Base-by-base conservation (phyloP, 1,140 invertebrate species). In the Tigriopus japonicus region DNA sequence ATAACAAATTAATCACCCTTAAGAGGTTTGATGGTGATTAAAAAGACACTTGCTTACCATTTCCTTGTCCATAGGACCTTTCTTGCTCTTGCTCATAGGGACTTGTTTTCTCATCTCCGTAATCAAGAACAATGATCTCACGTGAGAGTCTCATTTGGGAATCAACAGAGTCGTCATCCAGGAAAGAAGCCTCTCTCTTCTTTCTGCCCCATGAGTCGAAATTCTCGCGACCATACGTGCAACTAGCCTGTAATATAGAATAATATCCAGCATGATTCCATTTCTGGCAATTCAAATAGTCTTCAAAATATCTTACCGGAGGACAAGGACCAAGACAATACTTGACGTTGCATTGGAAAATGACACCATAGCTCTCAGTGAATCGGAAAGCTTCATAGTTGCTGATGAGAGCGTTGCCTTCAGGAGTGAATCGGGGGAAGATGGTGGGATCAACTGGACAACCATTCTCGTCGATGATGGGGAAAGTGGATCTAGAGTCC, bases 281-380 rank as follows among this genome's bases (percentile, higher is more conserved):
- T n/a, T n/a, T n/a, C n/a, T n/a, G n/a, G n/a, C n/a, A n/a, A n/a
- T n/a, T n/a, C n/a, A 42, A 23, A 63, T 42, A 63, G 24, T 15
- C 13, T n/a, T n/a, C n/a, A n/a, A n/a, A n/a, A n/a, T n/a, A 13
- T 75, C 79, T 80, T 77, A 89, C 86, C 67, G 89, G 86, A 72
- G 93, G 87, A 68, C 90, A 94, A 60, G 86, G 87, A 71, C 90
- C 90, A 52, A 94, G 76, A 72, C 90, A 94, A 72, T 94, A 94
- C 70, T 93, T 93, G 62, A 94, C 90, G 69, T 94, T 94, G 71
- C 90, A 94, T 69, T 94, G 90, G 81, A 94, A 94, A 69, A 94
- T 94, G 49, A 94, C 89, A 15, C 90, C 90, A 65, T 93, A 94
- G 19, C 88, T 93, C 70, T 94, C 90, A 0, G 90, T 94, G 69